A percentile compares a stretch with the other conserved stretches of the same genome.
phyloP scores from a whole-genome alignment of 2,113 vertebrate species.

The Seriola quinqueradiata region DNA sequence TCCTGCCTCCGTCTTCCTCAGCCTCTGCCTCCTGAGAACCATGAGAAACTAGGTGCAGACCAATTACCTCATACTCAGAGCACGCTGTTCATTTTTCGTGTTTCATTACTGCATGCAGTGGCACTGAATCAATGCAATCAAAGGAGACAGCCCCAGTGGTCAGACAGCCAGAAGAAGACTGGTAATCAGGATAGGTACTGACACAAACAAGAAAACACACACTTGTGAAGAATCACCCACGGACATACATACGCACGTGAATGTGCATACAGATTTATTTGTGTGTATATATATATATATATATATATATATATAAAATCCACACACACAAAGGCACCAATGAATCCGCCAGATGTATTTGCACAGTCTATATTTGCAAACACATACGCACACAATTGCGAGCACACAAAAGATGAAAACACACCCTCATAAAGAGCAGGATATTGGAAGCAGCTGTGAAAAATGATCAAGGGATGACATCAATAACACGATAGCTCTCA shows the following conservation, averaged over 20 bases:
- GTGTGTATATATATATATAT: slow-evolving; percentile 20
- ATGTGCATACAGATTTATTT: slow-evolving; percentile 22
- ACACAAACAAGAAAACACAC: slow-evolving; percentile 48
- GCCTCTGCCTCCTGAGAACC: slow-evolving; percentile 21
- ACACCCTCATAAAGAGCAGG: slow-evolving; percentile 75
- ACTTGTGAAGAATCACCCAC: slow-evolving; percentile 15
- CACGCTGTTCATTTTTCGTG: slow-evolving; percentile 60
- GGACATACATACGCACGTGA: slow-evolving; percentile 5
- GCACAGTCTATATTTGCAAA: slow-evolving; percentile 70
- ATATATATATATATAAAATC: slow-evolving; percentile 4
- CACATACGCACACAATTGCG: slow-evolving; percentile 54
- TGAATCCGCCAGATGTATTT: slow-evolving; percentile 60
- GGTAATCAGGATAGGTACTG: slow-evolving; percentile 60
- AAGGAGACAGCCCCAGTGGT: slow-evolving; percentile 64
- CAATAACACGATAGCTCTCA: slow-evolving; percentile 72
- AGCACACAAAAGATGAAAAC: slow-evolving; percentile 76
- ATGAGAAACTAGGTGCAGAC: slow-evolving; percentile 50
- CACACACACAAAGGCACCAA: slow-evolving; percentile 42
- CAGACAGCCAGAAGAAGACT: slow-evolving; percentile 59
- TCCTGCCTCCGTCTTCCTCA: not conserved
- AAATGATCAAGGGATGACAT: slow-evolving; percentile 82
- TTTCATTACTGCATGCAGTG: slow-evolving; percentile 61
- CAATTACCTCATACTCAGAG: slow-evolving; percentile 63
- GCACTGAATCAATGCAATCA: slow-evolving; percentile 72
- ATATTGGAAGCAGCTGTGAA: slow-evolving; percentile 79